Base-by-base conservation (phyloP, 2,113 vertebrate genomes). In the Scytalopus superciliaris region DNA sequence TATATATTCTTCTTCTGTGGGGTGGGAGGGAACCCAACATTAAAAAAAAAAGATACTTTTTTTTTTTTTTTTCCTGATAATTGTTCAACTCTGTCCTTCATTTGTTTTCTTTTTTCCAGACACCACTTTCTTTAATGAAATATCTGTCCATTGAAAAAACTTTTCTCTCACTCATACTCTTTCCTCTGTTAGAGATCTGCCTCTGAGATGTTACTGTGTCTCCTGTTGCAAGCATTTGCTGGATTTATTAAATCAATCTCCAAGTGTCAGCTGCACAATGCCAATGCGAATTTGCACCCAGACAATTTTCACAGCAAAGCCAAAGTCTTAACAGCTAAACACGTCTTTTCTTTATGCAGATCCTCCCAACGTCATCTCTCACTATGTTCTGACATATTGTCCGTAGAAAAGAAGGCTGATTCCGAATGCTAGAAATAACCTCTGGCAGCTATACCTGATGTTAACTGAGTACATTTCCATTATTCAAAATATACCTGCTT, bases 401-500 rank as follows among this genome's bases (percentile, higher is more conserved):
- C 62, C 12, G 0, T 39, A 47, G 67, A 77, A 87, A 80, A 19
- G 30, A 73, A n/a, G 17, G 24, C 3, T 85, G 42, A 27, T 88
- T 68, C 39, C 31, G 39, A 80, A 70, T 63, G 63, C 47, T 86
- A 27, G 50, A 47, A 95, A 84, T 84, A 93, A 84, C 39, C 40
- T 88, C 59, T 93, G 78, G 70, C 63, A 95, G 52, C 75, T 97
- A 77, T 75, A 96, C 50, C 59, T 94, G 86, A 95, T 93, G 78
- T 88, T 94, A 97, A 96, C 80, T 83, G 87, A 95, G 92, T 84
- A 95, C 39, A 88, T 94, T 97, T 97, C 69, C 91, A 95, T 96
- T 97, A 96, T 95, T 94, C 93, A 95, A 97, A 97, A 96, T 95
- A 87, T 53, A 53, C 19, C 31, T 92, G 44, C n/a, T 92, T 91